Conservation (phyloP, 2,888 invertebrate species). For the Andrena praecox region DNA sequence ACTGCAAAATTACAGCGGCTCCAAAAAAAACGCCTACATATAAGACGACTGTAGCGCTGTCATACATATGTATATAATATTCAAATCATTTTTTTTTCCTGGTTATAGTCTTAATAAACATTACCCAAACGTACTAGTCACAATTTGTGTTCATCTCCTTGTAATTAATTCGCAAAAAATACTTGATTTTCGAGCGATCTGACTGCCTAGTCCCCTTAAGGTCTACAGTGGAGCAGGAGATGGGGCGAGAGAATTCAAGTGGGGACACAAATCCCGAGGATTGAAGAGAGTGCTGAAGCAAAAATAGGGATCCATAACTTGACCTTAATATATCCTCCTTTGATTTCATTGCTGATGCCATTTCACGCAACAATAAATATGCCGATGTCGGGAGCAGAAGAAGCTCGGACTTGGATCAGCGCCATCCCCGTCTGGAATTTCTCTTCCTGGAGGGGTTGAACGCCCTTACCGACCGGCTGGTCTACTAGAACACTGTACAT, state of each 20-base stretch:
- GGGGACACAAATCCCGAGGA: not conserved
- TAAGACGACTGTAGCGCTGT: too few species aligned
- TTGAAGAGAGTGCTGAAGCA: not conserved
- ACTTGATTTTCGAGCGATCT: too few species aligned
- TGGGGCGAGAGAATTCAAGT: not conserved
- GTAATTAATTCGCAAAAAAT: too few species aligned
- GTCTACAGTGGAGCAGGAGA: not conserved
- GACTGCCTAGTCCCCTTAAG: too few species aligned
- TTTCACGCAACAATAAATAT: constrained; percentile 58
- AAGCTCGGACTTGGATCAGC: constrained; percentile 47
- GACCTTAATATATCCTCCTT: not conserved
- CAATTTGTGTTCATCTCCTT: too few species aligned
- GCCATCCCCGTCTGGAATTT: constrained; percentile 53
- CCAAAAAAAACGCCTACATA: too few species aligned
- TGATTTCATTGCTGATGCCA: constrained; percentile 40
- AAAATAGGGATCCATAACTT: not conserved
- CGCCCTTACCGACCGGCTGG: constrained; percentile 15
- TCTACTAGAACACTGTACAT: constrained; percentile 11
- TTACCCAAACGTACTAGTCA: too few species aligned
- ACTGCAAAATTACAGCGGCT: too few species aligned
- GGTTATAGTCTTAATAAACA: too few species aligned
- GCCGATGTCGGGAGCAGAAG: constrained; percentile 43
- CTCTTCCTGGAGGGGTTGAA: constrained; percentile 28
- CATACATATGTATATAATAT: too few species aligned
- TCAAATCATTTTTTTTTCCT: too few species aligned